Percentiles rank a stretch among this genome's conserved stretches.
Evolutionary conservation across 2,113 vertebrate genomes (phyloP).

Genomic region (Sciurus niger): DNA sequence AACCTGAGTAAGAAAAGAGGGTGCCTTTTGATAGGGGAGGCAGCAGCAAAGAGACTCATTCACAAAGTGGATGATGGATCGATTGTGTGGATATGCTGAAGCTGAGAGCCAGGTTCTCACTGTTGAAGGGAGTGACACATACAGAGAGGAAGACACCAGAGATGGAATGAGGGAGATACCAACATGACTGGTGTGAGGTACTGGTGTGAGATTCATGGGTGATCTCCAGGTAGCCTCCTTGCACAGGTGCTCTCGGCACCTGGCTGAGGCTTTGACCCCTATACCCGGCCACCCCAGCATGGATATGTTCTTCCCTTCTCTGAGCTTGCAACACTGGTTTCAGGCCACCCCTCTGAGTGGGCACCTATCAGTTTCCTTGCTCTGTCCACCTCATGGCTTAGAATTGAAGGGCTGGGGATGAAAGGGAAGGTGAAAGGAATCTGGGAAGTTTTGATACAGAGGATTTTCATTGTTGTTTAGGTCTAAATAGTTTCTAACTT

Average conservation of each 20-base stretch:
- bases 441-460: neutral
- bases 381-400: neutral
- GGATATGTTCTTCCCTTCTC: neutral
- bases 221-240: neutral
- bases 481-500: neutral
- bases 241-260: neutral
- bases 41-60: accelerated
- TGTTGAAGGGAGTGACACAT: neutral
- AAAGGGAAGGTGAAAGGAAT: neutral
- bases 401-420: neutral
- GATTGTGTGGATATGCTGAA: neutral
- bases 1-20: neutral
- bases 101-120: neutral
- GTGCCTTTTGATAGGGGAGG: neutral
- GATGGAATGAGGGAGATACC: neutral
- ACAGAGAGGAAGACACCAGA: neutral
- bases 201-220: neutral
- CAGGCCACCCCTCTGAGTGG: neutral
- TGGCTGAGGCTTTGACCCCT: neutral
- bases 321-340: neutral
- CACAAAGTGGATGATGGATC: neutral
- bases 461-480: neutral
- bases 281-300: accelerated
- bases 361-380: neutral
- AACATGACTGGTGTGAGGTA: neutral